Evolutionary conservation across 1,140 invertebrate species (phyloP), one percentile per base, ranked within the genome.

Genomic region (Samia ricini): DNA sequence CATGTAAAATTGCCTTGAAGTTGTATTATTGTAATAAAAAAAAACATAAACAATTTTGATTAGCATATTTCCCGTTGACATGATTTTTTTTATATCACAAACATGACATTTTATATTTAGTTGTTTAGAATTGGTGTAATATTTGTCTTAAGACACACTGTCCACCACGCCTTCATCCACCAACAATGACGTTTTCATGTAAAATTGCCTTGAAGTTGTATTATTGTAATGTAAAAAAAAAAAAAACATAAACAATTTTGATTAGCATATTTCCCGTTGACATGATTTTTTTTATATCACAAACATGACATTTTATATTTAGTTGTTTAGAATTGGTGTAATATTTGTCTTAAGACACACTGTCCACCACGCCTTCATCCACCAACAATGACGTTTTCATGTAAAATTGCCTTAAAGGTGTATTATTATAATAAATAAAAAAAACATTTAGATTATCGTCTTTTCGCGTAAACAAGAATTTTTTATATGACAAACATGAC

Each of bases 131-230:
- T 26, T 26, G 8, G 26, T 26, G 8, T 26, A 3, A 26, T 26
- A 26, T 8, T 26, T 26, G 26, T 4, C 8, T 3, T 26, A 4
- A 4, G 3, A 26, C 26, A 26, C 26, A 26, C 3, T 4, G 26
- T 3, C 26, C 4, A 26, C 67, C 77, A 76, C 77, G 69, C 77
- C 76, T 60, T 36, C 60, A 54, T 48, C 67, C 49, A 72, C 70
- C 66, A 57, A 77, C 12, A 78, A 77, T 70, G 72, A 72, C 69
- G 67, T 77, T 82, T 75, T 75, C 72, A 73, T 72, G 72, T 76
- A 77, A 72, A 68, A 64, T 65, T 71, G 68, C 66, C 42, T 73
- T 67, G 72, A 72, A 64, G 56, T 74, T 69, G 60, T 63, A 63
- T 69, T 68, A 72, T 71, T 68, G 60, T 51, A 62, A 67, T 61